Conservation (phyloP, 2,888 invertebrate genomes). For the Tanytarsus gracilentus region DNA sequence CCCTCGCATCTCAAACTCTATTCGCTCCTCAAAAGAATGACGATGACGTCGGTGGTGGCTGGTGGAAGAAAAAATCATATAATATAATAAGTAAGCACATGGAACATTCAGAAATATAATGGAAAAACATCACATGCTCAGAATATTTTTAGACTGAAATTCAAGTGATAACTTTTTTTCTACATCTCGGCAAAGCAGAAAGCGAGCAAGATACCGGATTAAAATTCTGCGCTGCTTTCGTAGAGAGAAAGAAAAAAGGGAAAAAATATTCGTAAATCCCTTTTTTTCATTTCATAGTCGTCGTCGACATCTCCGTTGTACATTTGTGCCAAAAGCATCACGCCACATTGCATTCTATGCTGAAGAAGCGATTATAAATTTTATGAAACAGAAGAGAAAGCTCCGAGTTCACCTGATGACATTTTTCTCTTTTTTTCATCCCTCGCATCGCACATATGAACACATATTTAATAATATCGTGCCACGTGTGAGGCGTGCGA, state of each 20-base stretch:
- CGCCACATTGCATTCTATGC: neutral
- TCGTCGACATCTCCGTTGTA: no score
- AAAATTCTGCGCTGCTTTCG: constrained; percentile 23
- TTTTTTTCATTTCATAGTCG: constrained; percentile 7
- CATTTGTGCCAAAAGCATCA: no score
- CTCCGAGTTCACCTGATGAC: neutral
- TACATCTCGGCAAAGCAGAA: no score
- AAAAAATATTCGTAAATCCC: constrained; percentile 8
- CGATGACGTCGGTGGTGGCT: neutral
- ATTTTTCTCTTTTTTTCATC: neutral
- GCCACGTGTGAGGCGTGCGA: no score
- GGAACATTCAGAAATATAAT: constrained; percentile 16
- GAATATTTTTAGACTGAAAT: no score
- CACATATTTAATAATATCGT: no score
- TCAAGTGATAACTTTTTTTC: no score
- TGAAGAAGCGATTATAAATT: constrained; percentile 7
- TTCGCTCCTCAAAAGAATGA: no score
- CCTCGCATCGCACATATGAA: no score
- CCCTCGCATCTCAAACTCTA: neutral
- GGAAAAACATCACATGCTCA: constrained; percentile 23
- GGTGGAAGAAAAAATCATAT: constrained; percentile 1
- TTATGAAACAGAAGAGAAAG: neutral
- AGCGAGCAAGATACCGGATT: constrained; percentile 19
- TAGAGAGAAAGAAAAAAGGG: no score
- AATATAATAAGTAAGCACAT: constrained; percentile 28